A percentile compares a stretch with the other conserved stretches of the same genome.
Conservation (phyloP, 2,113 vertebrate genomes). For the Sterrhoptilus dennistouni region DNA sequence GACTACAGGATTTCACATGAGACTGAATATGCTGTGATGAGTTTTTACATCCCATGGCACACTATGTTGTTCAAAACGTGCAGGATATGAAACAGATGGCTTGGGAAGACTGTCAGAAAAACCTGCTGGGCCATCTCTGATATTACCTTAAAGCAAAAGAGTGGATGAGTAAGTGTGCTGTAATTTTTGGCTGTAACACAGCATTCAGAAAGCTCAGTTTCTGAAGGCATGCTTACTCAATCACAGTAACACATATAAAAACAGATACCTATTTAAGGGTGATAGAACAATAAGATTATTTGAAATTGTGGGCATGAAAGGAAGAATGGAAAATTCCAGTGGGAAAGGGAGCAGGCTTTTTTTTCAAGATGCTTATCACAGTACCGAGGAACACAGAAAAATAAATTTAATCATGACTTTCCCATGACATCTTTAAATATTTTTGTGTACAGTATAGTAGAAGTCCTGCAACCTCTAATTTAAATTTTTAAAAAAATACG, state of each 20-base stretch:
- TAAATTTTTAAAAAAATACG: too few species aligned
- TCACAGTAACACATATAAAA: background rate
- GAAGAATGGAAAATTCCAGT: background rate
- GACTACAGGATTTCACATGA: background rate
- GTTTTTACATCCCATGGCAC: background rate
- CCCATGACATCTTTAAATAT: background rate
- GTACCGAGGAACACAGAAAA: background rate
- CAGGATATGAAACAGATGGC: slow-evolving; percentile 34
- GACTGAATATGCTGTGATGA: background rate
- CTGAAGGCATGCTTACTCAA: background rate
- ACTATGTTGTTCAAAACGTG: background rate
- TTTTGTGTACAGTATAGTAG: background rate
- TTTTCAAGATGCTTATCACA: background rate
- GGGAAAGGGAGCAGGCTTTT: background rate
- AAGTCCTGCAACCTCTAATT: background rate
- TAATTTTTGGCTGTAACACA: slow-evolving; percentile 33
- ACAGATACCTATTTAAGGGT: background rate
- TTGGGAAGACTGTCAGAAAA: slow-evolving; percentile 13
- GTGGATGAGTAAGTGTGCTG: slow-evolving; percentile 5
- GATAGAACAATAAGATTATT: background rate
- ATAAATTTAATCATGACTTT: background rate
- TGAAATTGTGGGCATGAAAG: background rate
- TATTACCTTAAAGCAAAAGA: slow-evolving; percentile 28
- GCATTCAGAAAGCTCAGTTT: background rate
- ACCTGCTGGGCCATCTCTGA: slow-evolving; percentile 43